Evolutionary conservation across 2,797 vertebrate genomes (phyloP).

Genomic region (Thripadectes ignobilis): DNA sequence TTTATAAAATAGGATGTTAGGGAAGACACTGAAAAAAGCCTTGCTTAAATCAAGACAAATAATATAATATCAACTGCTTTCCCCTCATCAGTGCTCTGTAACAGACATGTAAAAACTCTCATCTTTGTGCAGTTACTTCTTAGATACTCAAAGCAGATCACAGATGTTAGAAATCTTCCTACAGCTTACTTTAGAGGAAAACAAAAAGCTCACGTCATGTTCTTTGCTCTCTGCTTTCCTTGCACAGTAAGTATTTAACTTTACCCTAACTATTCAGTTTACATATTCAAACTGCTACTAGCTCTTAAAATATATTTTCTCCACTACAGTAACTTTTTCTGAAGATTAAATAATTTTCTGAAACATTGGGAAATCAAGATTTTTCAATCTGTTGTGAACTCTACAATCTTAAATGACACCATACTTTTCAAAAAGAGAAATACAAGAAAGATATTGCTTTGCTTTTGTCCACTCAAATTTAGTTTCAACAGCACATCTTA

Average conservation of each 20-base stretch:
- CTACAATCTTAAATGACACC: neutral
- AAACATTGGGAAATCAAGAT: neutral
- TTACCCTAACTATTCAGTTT: neutral
- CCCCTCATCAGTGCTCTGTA: neutral
- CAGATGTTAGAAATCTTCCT: neutral
- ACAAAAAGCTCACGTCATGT: neutral
- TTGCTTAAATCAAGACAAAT: neutral
- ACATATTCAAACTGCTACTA: neutral
- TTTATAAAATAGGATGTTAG: neutral
- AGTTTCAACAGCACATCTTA: neutral
- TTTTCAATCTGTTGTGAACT: neutral
- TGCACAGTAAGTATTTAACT: neutral
- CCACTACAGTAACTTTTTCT: neutral
- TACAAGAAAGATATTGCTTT: neutral
- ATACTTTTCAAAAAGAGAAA: neutral
- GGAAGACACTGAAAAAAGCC: neutral
- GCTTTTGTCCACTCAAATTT: slow-evolving; percentile 27
- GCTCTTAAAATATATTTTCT: neutral
- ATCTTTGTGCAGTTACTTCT: neutral
- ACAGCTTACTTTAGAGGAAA: neutral
- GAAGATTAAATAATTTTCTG: slow-evolving; percentile 3
- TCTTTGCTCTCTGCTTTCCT: neutral
- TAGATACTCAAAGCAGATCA: neutral
- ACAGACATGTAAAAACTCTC: neutral
- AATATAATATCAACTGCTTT: neutral